Percentiles rank a stretch among this genome's conserved stretches.
Conservation (phyloP, 2,797 vertebrate genomes). For the Gymnothorax javanicus region DNA sequence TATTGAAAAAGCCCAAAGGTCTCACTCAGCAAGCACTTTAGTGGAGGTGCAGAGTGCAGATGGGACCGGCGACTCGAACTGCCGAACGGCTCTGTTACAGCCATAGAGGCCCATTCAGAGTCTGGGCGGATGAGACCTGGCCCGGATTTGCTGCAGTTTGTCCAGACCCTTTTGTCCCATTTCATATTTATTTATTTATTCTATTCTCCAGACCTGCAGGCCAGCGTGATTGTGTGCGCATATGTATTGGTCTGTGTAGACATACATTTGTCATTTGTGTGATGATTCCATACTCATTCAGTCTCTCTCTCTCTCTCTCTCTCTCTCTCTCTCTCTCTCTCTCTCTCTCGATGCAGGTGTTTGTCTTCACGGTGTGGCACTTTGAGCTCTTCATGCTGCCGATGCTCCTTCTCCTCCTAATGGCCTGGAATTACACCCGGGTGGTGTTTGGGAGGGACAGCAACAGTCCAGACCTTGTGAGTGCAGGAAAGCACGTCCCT, state of each 20-base stretch:
- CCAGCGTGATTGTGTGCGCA: not conserved
- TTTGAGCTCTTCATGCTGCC: conserved; percentile 95
- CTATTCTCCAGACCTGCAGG: not conserved
- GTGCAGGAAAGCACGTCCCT: conserved; percentile 42
- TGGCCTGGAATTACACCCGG: conserved; percentile 85
- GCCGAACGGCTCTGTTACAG: not conserved
- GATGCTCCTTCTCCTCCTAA: conserved; percentile 82
- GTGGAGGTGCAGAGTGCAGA: not conserved
- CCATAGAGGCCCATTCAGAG: not conserved
- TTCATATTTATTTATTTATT: not conserved
- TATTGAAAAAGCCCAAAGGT: not conserved
- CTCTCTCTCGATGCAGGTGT: conserved; percentile 74
- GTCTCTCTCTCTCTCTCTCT: conserved; percentile 41
- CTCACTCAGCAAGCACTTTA: not conserved
- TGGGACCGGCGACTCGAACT: not conserved
- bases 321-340: conserved; percentile 35
- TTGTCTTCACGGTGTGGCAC: conserved; percentile 87
- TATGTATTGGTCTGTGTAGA: not conserved
- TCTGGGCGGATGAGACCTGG: not conserved
- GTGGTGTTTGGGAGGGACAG: conserved; percentile 71
- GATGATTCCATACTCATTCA: not conserved
- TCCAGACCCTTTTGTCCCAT: too few relatives aligned
- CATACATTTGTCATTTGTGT: not conserved
- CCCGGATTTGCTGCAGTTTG: not conserved
- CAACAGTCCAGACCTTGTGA: conserved; percentile 80